These are phyloP conservation scores for Hofmannophila pseudospretella DNA, from an alignment of 2,888 invertebrate species.

Conservation along the genomic window DNA sequence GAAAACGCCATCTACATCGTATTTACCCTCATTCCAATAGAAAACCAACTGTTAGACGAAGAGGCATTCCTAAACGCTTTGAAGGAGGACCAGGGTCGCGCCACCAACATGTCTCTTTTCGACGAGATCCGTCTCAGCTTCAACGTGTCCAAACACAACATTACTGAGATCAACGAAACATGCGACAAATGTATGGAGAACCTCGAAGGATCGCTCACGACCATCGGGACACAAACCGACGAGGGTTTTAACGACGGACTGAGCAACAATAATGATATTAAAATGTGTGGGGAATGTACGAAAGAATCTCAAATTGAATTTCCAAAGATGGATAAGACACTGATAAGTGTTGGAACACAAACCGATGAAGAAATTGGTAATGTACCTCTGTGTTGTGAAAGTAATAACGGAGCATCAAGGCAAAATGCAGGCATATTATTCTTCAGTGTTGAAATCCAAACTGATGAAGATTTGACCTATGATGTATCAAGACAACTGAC, in stretches of 20 bases:
- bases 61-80: conserved; percentile 55
- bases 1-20: neutral
- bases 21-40: conserved; percentile 29
- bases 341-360: conserved; percentile 16
- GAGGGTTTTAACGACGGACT: conserved; percentile 11
- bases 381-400: too few species aligned
- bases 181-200: conserved; percentile 22
- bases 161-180: conserved; percentile 23
- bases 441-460: too few species aligned
- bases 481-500: too few species aligned
- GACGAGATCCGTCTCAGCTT: conserved; percentile 66
- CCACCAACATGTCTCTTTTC: conserved; percentile 59
- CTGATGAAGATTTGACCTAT: too few species aligned
- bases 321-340: too few species aligned
- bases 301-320: too few species aligned
- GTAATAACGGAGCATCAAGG: too few species aligned
- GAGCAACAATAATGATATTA: conserved; percentile 1
- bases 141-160: conserved; percentile 39
- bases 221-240: conserved; percentile 37
- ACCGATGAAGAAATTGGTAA: conserved; percentile 17
- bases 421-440: too few species aligned
- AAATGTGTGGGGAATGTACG: neutral
- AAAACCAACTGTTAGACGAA: conserved; percentile 57
- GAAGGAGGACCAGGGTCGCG: conserved; percentile 53
- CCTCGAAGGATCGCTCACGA: conserved; percentile 24